Evolutionary conservation across 2,113 vertebrate species (phyloP).

Genomic region (Phylloscopus trochilus): DNA sequence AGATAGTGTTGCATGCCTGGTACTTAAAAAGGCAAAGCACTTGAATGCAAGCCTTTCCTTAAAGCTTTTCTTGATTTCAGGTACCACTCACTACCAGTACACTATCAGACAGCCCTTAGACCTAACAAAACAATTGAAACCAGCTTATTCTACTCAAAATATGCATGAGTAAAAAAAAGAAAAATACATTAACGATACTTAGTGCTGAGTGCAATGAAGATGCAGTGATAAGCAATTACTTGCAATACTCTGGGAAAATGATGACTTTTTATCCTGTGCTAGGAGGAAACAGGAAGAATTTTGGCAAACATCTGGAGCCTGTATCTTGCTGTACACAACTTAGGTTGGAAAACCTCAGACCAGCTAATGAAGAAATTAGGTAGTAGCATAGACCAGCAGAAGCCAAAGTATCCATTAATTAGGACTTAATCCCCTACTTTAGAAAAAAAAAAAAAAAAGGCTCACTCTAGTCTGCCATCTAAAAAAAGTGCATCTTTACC

Average conservation of each 20-base stretch:
- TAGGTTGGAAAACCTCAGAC: neutral
- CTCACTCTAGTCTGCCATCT: neutral
- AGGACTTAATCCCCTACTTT: neutral
- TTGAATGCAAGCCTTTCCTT: neutral
- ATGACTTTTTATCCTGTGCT: neutral
- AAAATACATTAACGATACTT: neutral
- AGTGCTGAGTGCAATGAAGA: neutral
- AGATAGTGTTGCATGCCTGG: neutral
- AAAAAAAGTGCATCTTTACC: neutral
- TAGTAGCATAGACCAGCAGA: neutral
- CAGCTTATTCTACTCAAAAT: neutral
- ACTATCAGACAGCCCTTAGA: neutral
- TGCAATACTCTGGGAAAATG: neutral
- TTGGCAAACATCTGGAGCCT: neutral
- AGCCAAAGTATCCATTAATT: neutral
- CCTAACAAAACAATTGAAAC: neutral
- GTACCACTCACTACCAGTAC: neutral
- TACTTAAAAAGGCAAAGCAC: neutral
- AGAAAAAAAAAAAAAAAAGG: neutral
- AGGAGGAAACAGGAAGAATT: neutral
- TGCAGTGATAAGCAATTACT: neutral
- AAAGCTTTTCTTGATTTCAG: neutral
- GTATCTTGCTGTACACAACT: neutral
- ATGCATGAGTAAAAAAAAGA: neutral
- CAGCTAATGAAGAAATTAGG: neutral